phyloP scores from a whole-genome alignment of 2,888 invertebrate species.

The Marronus borbonicus region DNA sequence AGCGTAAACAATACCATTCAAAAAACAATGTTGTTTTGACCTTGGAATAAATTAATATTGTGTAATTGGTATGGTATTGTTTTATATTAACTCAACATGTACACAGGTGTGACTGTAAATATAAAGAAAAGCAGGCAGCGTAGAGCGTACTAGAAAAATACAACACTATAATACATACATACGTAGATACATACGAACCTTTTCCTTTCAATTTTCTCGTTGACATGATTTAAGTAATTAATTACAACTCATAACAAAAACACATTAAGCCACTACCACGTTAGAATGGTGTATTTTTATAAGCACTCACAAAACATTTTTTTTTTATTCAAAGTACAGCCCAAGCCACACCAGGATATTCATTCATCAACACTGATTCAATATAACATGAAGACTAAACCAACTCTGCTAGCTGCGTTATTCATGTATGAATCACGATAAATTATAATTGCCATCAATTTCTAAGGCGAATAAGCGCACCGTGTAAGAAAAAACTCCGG shows the following conservation, averaged over 20 bases:
- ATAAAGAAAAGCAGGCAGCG: background rate
- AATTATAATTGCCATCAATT: constrained; percentile 59
- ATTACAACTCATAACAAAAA: constrained; percentile 19
- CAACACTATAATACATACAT: background rate
- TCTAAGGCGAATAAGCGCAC: constrained; percentile 53
- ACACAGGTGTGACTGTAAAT: constrained; percentile 31
- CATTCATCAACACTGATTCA: constrained; percentile 46
- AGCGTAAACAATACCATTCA: constrained; percentile 29
- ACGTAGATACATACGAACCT: constrained; percentile 18
- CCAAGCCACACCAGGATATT: constrained; percentile 36
- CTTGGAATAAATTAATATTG: constrained; percentile 39
- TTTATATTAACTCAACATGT: constrained; percentile 2
- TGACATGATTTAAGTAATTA: constrained; percentile 30
- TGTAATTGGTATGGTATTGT: constrained; percentile 27
- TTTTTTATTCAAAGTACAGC: constrained; percentile 19
- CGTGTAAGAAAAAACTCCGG: constrained; percentile 27
- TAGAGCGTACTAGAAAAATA: background rate
- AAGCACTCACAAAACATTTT: constrained; percentile 41
- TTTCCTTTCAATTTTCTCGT: constrained; percentile 31
- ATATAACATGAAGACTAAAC: constrained; percentile 48
- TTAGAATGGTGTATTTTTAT: constrained; percentile 13
- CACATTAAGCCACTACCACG: constrained; percentile 25
- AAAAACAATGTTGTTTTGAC: constrained; percentile 39
- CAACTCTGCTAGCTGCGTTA: constrained; percentile 51
- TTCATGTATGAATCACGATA: constrained; percentile 59